These are phyloP conservation scores for Tiphia femorata DNA, from an alignment of 2,888 invertebrate species.

Conservation along the genomic window DNA sequence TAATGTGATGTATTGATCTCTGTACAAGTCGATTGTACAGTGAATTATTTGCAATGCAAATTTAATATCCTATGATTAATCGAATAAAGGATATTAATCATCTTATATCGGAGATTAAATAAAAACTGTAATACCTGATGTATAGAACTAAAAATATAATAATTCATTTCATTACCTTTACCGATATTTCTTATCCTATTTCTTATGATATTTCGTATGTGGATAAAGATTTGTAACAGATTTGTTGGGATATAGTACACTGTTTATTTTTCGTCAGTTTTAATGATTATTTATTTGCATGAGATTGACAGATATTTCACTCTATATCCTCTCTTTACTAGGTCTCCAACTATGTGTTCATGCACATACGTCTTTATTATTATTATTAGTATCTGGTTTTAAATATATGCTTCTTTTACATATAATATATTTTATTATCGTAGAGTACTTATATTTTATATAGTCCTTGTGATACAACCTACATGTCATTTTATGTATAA, in stretches of 20 bases:
- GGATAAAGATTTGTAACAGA: no score
- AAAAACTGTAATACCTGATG: no score
- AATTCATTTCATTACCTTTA: no score
- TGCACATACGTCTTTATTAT: slow-evolving; percentile 47
- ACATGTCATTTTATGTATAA: slow-evolving; percentile 52
- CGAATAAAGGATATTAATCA: no score
- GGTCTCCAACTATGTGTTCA: slow-evolving; percentile 43
- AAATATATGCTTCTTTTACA: slow-evolving; percentile 53
- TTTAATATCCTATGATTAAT: no score
- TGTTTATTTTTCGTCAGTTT: slow-evolving; percentile 47
- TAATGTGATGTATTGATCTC: no score
- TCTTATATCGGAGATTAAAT: no score
- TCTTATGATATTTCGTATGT: no score
- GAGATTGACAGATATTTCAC: slow-evolving; percentile 45
- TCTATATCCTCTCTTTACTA: slow-evolving; percentile 43
- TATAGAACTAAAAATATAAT: no score
- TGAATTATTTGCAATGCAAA: no score
- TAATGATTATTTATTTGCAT: slow-evolving; percentile 44
- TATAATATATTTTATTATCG: slow-evolving; percentile 43
- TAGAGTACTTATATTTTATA: slow-evolving; percentile 48
- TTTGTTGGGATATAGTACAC: slow-evolving; percentile 39
- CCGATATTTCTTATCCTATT: no score
- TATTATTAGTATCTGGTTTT: slow-evolving; percentile 40
- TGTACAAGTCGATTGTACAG: no score
- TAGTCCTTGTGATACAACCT: slow-evolving; percentile 48